Evolutionary conservation across 1,140 invertebrate species (phyloP), one percentile per base, ranked within the genome.

Genomic region (Penaeus indicus): DNA sequence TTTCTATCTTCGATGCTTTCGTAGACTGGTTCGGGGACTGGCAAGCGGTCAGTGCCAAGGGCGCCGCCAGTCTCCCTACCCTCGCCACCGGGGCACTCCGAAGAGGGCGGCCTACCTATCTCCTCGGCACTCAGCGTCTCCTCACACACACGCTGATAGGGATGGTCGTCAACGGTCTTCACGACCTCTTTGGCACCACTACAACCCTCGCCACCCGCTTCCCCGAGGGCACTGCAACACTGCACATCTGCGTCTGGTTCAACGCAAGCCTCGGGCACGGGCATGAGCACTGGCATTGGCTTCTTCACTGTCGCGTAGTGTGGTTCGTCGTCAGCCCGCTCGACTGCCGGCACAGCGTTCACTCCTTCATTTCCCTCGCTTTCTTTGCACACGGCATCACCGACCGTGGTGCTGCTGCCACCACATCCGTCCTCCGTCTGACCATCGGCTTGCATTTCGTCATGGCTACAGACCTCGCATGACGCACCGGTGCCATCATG

Each of bases 1-100:
- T 84, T 83, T 67, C 67, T 67, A 25, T 84, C 87, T 25, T 88
- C 87, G 72, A 88, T 84, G 81, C 72, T 88, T 54, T 88, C 87
- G 60, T 88, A 88, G 72, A 88, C 64, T 32, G 87, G 87, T 62
- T 88, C 87, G 21, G 67, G 75, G n/a, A 47, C 82, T 62, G 32
- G 25, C 61, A 32, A 75, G 25, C 27, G 54, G n/a, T 63, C 61
- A 54, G 54, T 54, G 54, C 47, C 47, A 47, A 47, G 47, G 54
- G 60, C 54, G 25, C 81, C 60, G 27, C 69, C 54, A 88, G 61
- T 61, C 63, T 84, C 67, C 72, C 60, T 75, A 27, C n/a, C 38
- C 25, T 79, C 78, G 38, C 60, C 85, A 62, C 32, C 54, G 32
- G 11, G 78, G 60, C 38, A 25, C 60, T 86, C 85, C 8, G 47